These are phyloP conservation scores for Saccopteryx bilineata DNA, from an alignment of 2,113 vertebrate genomes.

Conservation along the genomic window DNA sequence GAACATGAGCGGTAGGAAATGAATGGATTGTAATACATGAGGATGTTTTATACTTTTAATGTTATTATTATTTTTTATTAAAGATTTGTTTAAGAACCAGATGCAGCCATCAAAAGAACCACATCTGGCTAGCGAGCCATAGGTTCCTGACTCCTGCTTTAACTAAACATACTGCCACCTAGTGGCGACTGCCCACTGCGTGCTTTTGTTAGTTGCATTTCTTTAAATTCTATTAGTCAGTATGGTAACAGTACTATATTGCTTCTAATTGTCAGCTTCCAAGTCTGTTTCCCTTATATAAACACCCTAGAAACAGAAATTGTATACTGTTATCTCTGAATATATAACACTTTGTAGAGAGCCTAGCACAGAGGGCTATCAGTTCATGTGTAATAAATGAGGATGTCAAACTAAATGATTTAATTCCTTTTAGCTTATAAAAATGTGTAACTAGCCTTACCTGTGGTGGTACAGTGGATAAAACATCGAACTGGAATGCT, in stretches of 20 bases:
- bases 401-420: not conserved
- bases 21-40: too few relatives aligned
- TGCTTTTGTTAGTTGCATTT: not conserved
- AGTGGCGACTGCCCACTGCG: not conserved
- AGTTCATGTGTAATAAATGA: constrained; percentile 37
- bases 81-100: too few relatives aligned
- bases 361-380: not conserved
- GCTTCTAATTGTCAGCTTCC: not conserved
- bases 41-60: too few relatives aligned
- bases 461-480: too few relatives aligned
- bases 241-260: constrained; percentile 30
- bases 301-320: not conserved
- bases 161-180: constrained; percentile 40
- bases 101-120: too few relatives aligned
- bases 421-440: constrained; percentile 28
- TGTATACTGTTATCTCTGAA: not conserved
- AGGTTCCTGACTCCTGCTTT: not conserved
- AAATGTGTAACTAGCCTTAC: not conserved
- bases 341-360: constrained; percentile 12
- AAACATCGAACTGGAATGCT: too few relatives aligned
- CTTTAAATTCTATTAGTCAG: constrained; percentile 42
- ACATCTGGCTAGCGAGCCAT: too few relatives aligned
- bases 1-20: too few relatives aligned
- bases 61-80: too few relatives aligned
- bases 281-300: not conserved